Percentiles rank a stretch among this genome's conserved stretches.
phyloP scores from a whole-genome alignment of 2,113 vertebrate species.

The Elephantulus edwardii region DNA sequence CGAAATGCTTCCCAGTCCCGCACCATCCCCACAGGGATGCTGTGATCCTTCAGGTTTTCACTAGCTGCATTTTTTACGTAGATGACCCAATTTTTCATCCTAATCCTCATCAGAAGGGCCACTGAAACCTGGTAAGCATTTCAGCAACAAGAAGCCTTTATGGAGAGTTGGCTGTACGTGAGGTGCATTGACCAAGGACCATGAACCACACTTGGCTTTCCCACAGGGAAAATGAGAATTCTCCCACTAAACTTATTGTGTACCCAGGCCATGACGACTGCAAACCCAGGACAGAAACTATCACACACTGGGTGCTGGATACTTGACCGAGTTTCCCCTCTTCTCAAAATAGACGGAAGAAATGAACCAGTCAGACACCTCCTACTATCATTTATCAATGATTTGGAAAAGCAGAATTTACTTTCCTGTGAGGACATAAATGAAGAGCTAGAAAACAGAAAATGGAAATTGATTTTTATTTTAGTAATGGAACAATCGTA shows the following conservation, averaged over 20 bases:
- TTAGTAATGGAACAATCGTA: conserved; percentile 66
- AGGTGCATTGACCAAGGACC: too few relatives aligned
- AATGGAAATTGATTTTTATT: conserved; percentile 51
- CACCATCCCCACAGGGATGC: background rate
- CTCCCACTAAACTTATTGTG: background rate
- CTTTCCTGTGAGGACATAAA: conserved; percentile 44
- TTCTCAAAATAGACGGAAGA: background rate
- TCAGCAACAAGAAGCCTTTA: background rate
- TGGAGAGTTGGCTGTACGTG: background rate
- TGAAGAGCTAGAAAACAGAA: conserved; percentile 46
- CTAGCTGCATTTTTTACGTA: background rate
- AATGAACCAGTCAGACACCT: background rate
- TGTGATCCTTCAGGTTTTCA: background rate
- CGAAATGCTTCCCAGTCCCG: background rate
- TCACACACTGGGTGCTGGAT: background rate
- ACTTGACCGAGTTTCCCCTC: background rate
- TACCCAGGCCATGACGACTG: background rate
- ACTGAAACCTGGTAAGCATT: background rate
- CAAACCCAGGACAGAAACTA: background rate
- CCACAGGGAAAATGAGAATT: background rate
- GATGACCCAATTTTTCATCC: background rate
- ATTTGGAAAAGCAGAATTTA: background rate
- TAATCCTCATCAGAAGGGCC: background rate
- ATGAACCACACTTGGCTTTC: too few relatives aligned
- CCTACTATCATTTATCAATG: background rate